Percentiles rank a stretch among this genome's conserved stretches.
Evolutionary conservation across 2,888 invertebrate species (phyloP).

Genomic region (Cephus runcator): DNA sequence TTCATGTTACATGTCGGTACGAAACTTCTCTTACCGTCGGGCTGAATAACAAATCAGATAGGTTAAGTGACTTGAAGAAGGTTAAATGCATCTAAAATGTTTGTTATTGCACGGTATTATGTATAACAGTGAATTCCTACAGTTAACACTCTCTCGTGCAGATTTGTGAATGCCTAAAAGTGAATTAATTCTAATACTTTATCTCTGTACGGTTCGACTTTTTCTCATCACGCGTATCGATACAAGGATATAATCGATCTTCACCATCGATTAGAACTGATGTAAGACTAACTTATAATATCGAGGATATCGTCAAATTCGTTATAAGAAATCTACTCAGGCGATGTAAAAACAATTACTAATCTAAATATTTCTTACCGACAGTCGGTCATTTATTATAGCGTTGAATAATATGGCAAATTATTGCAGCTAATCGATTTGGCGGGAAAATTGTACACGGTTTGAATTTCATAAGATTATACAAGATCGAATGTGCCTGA

Average conservation of each 20-base stretch:
- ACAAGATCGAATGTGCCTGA: neutral
- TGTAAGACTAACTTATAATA: neutral
- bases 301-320: neutral
- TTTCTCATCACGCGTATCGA: neutral
- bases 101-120: neutral
- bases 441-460: neutral
- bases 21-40: neutral
- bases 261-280: neutral
- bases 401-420: neutral
- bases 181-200: neutral
- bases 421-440: neutral
- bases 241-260: neutral
- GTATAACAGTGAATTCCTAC: neutral
- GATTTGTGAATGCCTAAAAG: neutral
- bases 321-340: neutral
- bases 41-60: neutral
- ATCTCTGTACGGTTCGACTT: neutral
- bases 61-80: neutral
- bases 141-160: neutral
- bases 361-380: too few relatives aligned
- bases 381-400: too few relatives aligned
- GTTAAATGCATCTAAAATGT: neutral
- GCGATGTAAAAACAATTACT: too few relatives aligned
- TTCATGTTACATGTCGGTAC: neutral
- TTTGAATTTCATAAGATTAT: neutral